Evolutionary conservation across 2,113 vertebrate genomes (phyloP), one percentile per base, ranked within the genome.

Genomic region (Oryzias javanicus): DNA sequence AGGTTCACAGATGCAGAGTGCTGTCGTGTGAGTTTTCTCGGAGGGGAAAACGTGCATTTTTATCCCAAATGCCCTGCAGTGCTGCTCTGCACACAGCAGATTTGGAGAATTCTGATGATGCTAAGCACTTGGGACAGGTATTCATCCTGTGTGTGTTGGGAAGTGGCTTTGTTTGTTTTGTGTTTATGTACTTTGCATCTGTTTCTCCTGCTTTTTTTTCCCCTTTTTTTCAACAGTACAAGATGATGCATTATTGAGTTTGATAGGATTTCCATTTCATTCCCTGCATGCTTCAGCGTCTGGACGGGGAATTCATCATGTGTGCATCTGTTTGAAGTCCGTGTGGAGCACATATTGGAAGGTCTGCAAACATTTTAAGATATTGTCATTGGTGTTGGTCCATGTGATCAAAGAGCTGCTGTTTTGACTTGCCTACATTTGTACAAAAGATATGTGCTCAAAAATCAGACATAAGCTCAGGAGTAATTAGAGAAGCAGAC

Each of bases 181-280:
- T 79, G 67, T 83, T 76, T 60, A 42, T n/a, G 70, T 66, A 53
- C 53, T 66, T 40, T 20, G n/a, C 48, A 47, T 75, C 67, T 76
- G 58, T 27, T 40, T 79, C 55, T 49, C 14, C 55, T 65, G 74
- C 75, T 53, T 50, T 80, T 67, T 73, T 40, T 35, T 81, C 4
- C n/a, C n/a, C n/a, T n/a, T n/a, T n/a, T 63, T 27, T 85, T 46
- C 63, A 86, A 56, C 58, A 62, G 29, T 5, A 50, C 48, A 45
- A 74, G 66, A 74, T 69, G 65, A 77, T 72, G 72, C 67, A 72
- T 65, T 63, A 60, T 73, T 74, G 49, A 55, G 64, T 79, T 81
- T 84, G 83, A 82, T 86, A 79, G 76, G 63, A 76, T 81, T 88
- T 79, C 76, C 61, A 82, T 85, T 86, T 86, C 80, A 88, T 91